Evolutionary conservation across 2,888 invertebrate species (phyloP), one percentile per base, ranked within the genome.

Genomic region (Oscheius sp.): DNA sequence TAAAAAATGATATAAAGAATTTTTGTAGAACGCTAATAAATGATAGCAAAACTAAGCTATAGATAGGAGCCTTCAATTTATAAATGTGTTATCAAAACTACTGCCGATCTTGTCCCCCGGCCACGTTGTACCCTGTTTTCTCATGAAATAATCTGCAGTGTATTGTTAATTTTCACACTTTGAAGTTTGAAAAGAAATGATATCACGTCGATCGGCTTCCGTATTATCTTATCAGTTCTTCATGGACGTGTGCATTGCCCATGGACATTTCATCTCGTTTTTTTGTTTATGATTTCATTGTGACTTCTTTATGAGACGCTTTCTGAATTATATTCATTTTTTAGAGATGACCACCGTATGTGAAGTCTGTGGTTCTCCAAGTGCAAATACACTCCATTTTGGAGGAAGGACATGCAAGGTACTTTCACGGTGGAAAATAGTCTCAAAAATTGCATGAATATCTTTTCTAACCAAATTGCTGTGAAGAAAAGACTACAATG

Each of bases 341-440:
- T 57, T 57, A 14, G 20, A 22, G 45, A 75, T 75, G 75, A 41
- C 69, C 14, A 65, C 26, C 8, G 44, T 28, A 33, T 78, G 78
- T 51, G 74, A 73, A 45, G 75, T 78, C 28, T 78, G 78, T 38
- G 73, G 66, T 5, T 78, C 78, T 38, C 78, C 78, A 14, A 74
- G 68, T 28, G 78, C 78, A 9, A 73, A 69, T 33, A 78, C 78
- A 17, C 51, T 78, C 12, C 78, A 78, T 45, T 78, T 78, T 65
- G 78, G 64, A 32, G 64, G 64, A n/a, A 32, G 64, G 14, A 44
- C 64, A 17, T 64, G 64, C 44, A 64, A 64, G 64, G 64, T 64
- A n/a, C n/a, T n/a, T n/a, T n/a, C n/a, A n/a, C n/a, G n/a, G n/a
- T n/a, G n/a, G n/a, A n/a, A n/a, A n/a, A n/a, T n/a, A n/a, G n/a